These are phyloP conservation scores for Paramormyrops kingsleyae DNA, from an alignment of 2,113 vertebrate genomes.

Conservation along the genomic window DNA sequence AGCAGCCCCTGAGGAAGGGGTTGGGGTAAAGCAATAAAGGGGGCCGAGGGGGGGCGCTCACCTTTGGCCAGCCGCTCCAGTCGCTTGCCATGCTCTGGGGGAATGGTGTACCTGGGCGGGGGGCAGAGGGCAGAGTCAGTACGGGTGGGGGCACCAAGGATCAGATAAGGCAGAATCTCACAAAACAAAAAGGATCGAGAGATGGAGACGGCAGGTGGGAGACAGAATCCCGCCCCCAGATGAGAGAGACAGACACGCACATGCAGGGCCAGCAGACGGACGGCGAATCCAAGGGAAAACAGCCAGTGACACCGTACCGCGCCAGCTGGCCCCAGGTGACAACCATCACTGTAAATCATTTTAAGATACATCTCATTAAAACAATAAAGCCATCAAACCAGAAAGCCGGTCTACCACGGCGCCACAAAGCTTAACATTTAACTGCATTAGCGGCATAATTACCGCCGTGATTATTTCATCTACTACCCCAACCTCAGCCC, in stretches of 20 bases:
- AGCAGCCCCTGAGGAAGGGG: neutral
- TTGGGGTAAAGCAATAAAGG: too few species aligned
- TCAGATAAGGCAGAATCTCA: neutral
- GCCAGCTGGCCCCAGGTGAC: neutral
- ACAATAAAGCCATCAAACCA: neutral
- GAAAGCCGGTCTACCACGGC: neutral
- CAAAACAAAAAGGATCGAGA: neutral
- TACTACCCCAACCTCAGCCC: neutral
- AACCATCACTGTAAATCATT: neutral
- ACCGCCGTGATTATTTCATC: neutral
- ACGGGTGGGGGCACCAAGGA: too few species aligned
- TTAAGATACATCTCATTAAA: neutral
- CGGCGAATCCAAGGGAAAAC: neutral
- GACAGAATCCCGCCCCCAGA: neutral
- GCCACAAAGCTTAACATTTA: neutral
- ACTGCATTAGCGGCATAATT: neutral
- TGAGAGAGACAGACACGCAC: neutral
- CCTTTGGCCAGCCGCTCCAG: slow-evolving; percentile 91
- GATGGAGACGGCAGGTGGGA: neutral
- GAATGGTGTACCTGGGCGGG: slow-evolving; percentile 78
- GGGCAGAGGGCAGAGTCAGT: slow-evolving; percentile 19
- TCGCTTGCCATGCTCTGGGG: slow-evolving; percentile 92
- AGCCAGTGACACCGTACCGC: neutral
- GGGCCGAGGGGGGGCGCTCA: slow-evolving; percentile 43
- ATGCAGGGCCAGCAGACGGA: neutral